Conservation (phyloP, 2,113 vertebrate genomes). For the Alethe diademata region DNA sequence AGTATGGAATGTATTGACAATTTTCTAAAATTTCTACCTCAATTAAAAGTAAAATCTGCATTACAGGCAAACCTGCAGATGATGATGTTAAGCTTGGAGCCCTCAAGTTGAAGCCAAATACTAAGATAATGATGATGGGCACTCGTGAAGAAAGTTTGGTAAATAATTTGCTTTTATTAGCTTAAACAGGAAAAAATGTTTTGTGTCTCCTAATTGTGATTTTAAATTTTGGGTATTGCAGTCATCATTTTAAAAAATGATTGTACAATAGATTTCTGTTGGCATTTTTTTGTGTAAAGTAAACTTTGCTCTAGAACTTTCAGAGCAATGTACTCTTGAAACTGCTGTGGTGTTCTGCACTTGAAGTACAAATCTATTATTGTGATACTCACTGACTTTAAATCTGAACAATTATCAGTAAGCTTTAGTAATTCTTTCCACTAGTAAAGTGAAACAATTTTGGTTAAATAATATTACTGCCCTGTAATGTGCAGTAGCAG, state of each 20-base stretch:
- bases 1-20: background rate
- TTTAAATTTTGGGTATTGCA: background rate
- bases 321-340: background rate
- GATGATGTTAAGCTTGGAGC: conserved; percentile 94
- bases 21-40: background rate
- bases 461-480: background rate
- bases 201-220: background rate
- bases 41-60: conserved; percentile 57
- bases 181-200: background rate
- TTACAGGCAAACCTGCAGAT: conserved; percentile 93
- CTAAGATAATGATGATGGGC: conserved; percentile 99
- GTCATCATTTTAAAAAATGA: background rate
- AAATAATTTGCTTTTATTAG: conserved; percentile 65
- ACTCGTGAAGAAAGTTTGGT: conserved; percentile 98
- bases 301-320: background rate
- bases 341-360: background rate
- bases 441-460: background rate
- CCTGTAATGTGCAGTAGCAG: background rate
- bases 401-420: background rate
- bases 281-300: background rate
- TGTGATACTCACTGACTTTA: background rate
- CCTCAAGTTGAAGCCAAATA: conserved; percentile 97
- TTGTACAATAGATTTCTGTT: background rate
- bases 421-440: background rate
- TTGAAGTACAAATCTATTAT: background rate